Evolutionary conservation across 1,140 invertebrate species (phyloP).

Genomic region (Lerema accius): DNA sequence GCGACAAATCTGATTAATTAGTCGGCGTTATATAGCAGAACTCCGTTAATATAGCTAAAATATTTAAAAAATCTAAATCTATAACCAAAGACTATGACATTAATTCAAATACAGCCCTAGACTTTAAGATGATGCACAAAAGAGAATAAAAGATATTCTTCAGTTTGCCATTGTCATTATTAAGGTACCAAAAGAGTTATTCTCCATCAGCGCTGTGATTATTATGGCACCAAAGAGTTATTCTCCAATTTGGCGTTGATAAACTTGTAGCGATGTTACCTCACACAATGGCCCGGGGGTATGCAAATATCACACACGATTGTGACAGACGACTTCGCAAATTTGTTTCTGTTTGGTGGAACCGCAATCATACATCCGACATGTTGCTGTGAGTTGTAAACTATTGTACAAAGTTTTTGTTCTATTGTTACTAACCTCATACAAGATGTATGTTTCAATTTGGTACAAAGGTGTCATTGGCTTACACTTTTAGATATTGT

Average conservation of each 20-base stretch:
- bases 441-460: neutral
- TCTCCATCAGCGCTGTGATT: too few species aligned
- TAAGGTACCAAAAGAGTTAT: too few species aligned
- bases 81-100: too few species aligned
- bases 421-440: neutral
- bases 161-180: too few species aligned
- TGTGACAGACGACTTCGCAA: slow-evolving; percentile 3
- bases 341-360: neutral
- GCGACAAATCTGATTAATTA: too few species aligned
- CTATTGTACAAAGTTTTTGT: neutral
- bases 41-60: too few species aligned
- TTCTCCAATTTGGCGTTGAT: neutral
- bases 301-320: slow-evolving; percentile 4
- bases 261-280: neutral
- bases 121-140: too few species aligned
- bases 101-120: too few species aligned
- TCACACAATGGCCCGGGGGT: neutral
- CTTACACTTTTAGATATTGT: too few species aligned
- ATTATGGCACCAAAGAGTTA: neutral
- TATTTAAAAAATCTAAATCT: too few species aligned
- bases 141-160: too few species aligned
- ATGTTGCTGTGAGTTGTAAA: neutral
- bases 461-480: neutral
- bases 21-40: too few species aligned
- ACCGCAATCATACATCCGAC: neutral